Conservation (phyloP, 2,113 vertebrate genomes). For the Callorhinus ursinus region DNA sequence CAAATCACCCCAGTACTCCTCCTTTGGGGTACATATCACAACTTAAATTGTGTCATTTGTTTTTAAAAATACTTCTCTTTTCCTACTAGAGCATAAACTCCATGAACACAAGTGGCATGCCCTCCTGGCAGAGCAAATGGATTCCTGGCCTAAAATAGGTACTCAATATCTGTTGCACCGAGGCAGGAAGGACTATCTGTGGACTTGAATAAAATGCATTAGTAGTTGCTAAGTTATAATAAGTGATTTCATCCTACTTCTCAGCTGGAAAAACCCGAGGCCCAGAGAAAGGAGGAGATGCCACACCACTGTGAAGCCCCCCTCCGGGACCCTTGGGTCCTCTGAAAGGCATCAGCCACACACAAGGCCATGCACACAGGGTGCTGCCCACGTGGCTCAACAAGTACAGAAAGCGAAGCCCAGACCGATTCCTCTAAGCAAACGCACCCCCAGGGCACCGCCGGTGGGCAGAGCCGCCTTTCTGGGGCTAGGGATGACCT, state of each 20-base stretch:
- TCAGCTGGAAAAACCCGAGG: neutral
- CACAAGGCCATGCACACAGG: neutral
- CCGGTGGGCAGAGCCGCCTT: neutral
- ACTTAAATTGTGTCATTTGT: neutral
- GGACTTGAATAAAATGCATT: neutral
- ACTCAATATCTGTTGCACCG: fast-evolving
- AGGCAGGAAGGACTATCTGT: neutral
- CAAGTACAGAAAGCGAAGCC: neutral
- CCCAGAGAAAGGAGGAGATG: neutral
- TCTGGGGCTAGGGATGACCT: conserved; percentile 63
- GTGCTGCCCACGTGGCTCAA: neutral
- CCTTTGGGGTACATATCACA: neutral
- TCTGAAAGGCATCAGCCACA: conserved; percentile 10
- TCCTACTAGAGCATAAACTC: neutral
- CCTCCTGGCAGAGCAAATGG: neutral
- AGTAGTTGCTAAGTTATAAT: neutral
- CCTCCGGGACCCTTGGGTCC: neutral
- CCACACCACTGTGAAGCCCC: neutral
- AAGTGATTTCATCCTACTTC: neutral
- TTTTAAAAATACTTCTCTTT: neutral
- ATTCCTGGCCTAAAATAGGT: fast-evolving
- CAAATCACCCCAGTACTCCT: neutral
- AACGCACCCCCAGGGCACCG: neutral
- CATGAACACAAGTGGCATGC: neutral
- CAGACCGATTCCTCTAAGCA: neutral